phyloP scores from a whole-genome alignment of 2,797 vertebrate genomes.

The Hephaestus fuliginosus region DNA sequence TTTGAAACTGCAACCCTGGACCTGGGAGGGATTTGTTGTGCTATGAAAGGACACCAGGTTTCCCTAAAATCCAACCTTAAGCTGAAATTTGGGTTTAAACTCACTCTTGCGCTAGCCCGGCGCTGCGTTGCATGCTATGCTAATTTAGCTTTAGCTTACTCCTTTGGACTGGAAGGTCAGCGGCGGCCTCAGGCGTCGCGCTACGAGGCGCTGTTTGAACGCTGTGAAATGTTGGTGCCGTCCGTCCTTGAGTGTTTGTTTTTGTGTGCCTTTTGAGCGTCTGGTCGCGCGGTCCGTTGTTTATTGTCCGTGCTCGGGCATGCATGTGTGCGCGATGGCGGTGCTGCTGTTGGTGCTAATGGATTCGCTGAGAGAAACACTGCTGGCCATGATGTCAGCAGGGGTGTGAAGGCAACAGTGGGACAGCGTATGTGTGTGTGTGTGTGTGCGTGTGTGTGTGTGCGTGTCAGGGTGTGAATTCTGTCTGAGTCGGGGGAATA shows the following conservation, averaged over 20 bases:
- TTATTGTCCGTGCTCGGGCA: slow-evolving; percentile 32
- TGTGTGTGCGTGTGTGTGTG: slow-evolving; percentile 23
- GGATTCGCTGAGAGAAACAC: slow-evolving; percentile 73
- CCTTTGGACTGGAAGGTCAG: slow-evolving; percentile 36
- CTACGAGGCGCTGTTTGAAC: slow-evolving; percentile 15
- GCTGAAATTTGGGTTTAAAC: neutral
- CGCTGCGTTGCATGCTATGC: neutral
- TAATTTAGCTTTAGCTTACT: slow-evolving; percentile 24
- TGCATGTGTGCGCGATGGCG: slow-evolving; percentile 5
- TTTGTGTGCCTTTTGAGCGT: slow-evolving; percentile 44
- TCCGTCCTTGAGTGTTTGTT: slow-evolving; percentile 30
- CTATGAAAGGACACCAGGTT: neutral
- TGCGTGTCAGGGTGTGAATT: slow-evolving; percentile 45
- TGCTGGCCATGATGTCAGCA: slow-evolving; percentile 76
- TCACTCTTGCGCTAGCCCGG: neutral
- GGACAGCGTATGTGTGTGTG: slow-evolving; percentile 39
- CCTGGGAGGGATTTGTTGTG: neutral
- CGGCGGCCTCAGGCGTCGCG: slow-evolving; percentile 22
- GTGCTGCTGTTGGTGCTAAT: slow-evolving; percentile 70
- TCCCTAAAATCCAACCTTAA: too few relatives aligned
- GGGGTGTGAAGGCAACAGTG: slow-evolving; percentile 77
- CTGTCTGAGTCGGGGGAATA: slow-evolving; percentile 60
- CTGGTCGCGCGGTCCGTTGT: slow-evolving; percentile 25
- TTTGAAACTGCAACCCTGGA: neutral
- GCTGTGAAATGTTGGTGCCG: slow-evolving; percentile 37